These are phyloP conservation scores for Calliphora vomitoria DNA, from an alignment of 2,888 invertebrate genomes.

Conservation along the genomic window DNA sequence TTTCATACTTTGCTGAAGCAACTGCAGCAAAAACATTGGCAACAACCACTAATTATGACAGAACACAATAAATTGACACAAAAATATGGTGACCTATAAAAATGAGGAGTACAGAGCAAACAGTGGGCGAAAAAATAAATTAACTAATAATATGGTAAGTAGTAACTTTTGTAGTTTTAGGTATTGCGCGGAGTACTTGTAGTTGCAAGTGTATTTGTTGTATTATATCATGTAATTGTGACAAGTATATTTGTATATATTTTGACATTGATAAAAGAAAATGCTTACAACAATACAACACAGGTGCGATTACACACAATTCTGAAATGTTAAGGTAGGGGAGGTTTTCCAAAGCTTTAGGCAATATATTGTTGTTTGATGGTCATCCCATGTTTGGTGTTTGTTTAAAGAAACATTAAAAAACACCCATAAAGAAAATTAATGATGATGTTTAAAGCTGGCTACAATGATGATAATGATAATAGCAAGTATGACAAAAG, in stretches of 20 bases:
- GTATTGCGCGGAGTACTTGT: no score
- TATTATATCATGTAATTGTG: not conserved
- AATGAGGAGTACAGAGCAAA: not conserved
- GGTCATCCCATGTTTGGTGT: not conserved
- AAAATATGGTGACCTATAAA: not conserved
- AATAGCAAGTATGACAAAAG: constrained; percentile 35
- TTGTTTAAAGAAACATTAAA: not conserved
- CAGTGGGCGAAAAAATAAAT: not conserved
- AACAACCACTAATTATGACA: constrained; percentile 67
- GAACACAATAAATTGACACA: constrained; percentile 55
- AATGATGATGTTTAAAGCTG: constrained; percentile 36
- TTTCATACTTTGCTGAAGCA: not conserved
- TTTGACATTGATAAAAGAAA: constrained; percentile 61
- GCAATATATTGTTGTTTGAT: constrained; percentile 19
- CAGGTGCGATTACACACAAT: not conserved
- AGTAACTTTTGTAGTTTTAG: constrained; percentile 7
- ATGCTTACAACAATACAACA: constrained; percentile 27
- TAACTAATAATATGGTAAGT: constrained; percentile 47
- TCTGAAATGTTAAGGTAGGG: not conserved
- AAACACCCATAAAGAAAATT: constrained; percentile 14
- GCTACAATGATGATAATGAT: constrained; percentile 13
- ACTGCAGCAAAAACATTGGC: constrained; percentile 1
- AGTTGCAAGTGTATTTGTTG: constrained; percentile 1
- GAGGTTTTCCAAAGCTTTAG: not conserved
- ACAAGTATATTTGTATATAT: constrained; percentile 13